These are phyloP conservation scores for Crax fasciolata DNA, from an alignment of 2,797 vertebrate species.

Conservation along the genomic window DNA sequence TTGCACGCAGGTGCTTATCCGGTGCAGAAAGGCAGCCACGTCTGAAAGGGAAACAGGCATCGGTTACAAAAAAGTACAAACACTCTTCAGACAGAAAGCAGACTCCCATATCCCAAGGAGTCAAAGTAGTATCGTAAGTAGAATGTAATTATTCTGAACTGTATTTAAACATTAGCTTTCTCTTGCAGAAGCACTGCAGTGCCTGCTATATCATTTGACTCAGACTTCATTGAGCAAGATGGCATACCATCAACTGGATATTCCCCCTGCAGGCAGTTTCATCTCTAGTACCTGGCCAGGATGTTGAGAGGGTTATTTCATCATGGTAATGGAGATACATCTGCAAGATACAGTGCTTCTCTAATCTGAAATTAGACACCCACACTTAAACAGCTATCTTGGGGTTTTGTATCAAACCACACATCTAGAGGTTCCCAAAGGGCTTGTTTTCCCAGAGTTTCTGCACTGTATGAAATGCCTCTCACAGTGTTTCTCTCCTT, in stretches of 20 bases:
- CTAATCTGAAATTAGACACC: conserved; percentile 31
- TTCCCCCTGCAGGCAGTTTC: conserved; percentile 24
- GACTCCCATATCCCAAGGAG: background rate
- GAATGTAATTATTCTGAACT: background rate
- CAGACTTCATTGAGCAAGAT: background rate
- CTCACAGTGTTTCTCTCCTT: background rate
- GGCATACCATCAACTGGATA: conserved; percentile 1
- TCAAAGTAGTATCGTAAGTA: background rate
- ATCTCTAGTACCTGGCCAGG: conserved; percentile 16
- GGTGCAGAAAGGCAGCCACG: conserved; percentile 18
- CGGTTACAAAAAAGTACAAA: conserved; percentile 26
- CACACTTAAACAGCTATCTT: conserved; percentile 30
- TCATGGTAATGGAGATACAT: background rate
- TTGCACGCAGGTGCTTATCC: background rate
- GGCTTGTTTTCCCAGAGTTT: conserved; percentile 39
- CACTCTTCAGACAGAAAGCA: conserved; percentile 15
- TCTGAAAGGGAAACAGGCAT: background rate
- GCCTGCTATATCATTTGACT: background rate
- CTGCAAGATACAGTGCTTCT: conserved; percentile 9
- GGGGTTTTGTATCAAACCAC: conserved; percentile 60
- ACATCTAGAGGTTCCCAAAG: conserved; percentile 48
- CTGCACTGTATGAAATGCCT: background rate
- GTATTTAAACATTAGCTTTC: background rate
- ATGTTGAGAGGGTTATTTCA: background rate
- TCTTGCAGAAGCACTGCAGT: background rate